These are phyloP conservation scores for Mesocricetus auratus DNA, from an alignment of 2,113 vertebrate genomes.

Conservation along the genomic window DNA sequence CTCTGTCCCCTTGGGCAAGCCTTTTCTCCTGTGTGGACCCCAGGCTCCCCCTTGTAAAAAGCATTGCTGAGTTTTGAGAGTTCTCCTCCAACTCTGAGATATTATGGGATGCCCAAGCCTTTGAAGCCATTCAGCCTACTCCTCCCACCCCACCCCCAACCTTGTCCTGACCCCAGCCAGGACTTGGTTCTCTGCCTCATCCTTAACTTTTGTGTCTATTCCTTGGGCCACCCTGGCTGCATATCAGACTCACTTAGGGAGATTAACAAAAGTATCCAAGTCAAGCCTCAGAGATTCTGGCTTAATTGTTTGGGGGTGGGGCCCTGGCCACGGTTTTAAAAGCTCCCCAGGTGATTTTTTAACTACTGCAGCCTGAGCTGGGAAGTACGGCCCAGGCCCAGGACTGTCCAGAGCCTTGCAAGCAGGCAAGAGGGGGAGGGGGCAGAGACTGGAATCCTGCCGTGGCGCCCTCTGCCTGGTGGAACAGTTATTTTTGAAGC, in stretches of 20 bases:
- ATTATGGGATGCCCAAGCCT: conserved; percentile 54
- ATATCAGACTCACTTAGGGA: conserved; percentile 28
- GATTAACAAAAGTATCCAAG: conserved; percentile 47
- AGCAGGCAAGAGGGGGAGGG: neutral
- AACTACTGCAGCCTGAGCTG: neutral
- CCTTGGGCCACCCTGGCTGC: conserved; percentile 47
- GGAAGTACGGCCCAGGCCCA: neutral
- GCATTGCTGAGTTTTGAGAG: conserved; percentile 60
- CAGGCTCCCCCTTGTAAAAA: conserved; percentile 59
- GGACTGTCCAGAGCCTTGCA: neutral
- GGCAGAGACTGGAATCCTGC: neutral
- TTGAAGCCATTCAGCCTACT: conserved; percentile 29
- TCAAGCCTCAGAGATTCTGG: conserved; percentile 22
- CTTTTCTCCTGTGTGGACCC: conserved; percentile 54
- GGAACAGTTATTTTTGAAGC: conserved; percentile 5
- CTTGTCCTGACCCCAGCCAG: conserved; percentile 44
- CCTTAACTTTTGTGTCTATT: conserved; percentile 42
- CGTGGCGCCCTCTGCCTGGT: neutral
- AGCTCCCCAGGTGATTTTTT: conserved; percentile 47
- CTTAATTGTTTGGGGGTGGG: conserved; percentile 45
- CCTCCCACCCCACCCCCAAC: neutral
- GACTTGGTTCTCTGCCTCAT: conserved; percentile 25
- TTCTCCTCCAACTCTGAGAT: conserved; percentile 37
- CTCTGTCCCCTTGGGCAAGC: conserved; percentile 34
- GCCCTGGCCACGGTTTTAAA: conserved; percentile 24